Percentiles rank a stretch among this genome's conserved stretches.
Conservation (phyloP, 2,797 vertebrate genomes). For the Mallotus villosus region DNA sequence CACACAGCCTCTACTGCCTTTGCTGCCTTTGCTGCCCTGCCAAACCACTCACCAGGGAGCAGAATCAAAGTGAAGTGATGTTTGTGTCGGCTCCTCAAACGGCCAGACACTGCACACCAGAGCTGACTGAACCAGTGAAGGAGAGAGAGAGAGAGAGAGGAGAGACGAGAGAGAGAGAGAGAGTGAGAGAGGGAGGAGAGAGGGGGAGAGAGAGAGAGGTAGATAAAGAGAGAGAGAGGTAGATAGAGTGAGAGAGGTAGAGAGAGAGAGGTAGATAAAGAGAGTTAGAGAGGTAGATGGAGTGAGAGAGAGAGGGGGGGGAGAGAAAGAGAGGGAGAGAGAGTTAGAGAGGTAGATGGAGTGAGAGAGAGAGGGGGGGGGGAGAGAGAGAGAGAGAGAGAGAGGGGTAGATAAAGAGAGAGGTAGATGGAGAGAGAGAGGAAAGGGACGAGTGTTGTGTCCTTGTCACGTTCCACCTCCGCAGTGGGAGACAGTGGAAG, state of each 20-base stretch:
- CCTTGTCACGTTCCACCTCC: no score
- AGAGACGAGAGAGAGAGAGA: slow-evolving; percentile 6
- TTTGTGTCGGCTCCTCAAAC: slow-evolving; percentile 15
- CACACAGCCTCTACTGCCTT: no score
- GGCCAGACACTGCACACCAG: no score
- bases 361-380: no score
- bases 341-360: not conserved
- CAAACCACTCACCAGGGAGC: no score
- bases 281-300: not conserved
- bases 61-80: no score
- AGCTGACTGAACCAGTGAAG: not conserved
- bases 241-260: no score
- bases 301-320: slow-evolving; percentile 10
- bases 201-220: slow-evolving; percentile 1
- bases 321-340: not conserved
- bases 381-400: not conserved
- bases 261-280: no score
- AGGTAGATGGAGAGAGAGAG: not conserved
- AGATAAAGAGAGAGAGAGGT: not conserved
- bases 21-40: no score
- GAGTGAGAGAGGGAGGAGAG: not conserved
- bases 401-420: not conserved
- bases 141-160: slow-evolving; percentile 11
- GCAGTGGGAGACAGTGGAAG: not conserved
- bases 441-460: not conserved